Base-by-base conservation (phyloP, 2,797 vertebrate species). In the Phalanger gymnotis region DNA sequence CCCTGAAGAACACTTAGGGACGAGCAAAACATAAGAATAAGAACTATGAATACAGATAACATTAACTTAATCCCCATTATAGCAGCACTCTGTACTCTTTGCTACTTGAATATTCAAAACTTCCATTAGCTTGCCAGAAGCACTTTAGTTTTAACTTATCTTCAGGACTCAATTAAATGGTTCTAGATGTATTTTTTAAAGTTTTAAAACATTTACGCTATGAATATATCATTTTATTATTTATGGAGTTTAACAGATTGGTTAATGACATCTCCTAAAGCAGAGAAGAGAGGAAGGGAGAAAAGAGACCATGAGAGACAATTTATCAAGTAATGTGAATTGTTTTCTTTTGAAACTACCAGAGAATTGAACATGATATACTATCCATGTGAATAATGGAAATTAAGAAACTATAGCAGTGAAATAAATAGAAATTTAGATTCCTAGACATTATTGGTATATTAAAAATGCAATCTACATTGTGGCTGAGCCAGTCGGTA, bases 171-270 rank as follows among this genome's bases (percentile, higher is more conserved):
- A 98, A 98, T 98, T 98, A 98, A 98, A 96, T 94, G 96, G 98
- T 95, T 97, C 91, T 97, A 97, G 95, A 96, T 97, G 94, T 0
- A 66, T 94, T 97, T 98, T 97, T 96, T 95, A 58, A 96, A 98
- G 97, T 97, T 98, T 98, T 98, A 97, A 98, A 98, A 98, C 94
- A 98, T 98, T 98, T 98, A 98, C 94, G 95, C 47, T 96, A 54
- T 96, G 97, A 98, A 98, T 98, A 98, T 98, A 98, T 97, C 94
- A 98, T 98, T 97, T 98, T 98, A 98, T 98, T 98, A 98, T 98
- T 98, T 97, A 98, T 97, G 54, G 95, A 97, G 87, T 98, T 98
- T 97, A 98, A 98, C 93, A 97, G 81, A 98, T 98, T 98, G 90
- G 16, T 98, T 98, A 98, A 98, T 97, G 95, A 97, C 89, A 98